Conservation (phyloP, 2,113 vertebrate species). For the Aldabrachelys gigantea region DNA sequence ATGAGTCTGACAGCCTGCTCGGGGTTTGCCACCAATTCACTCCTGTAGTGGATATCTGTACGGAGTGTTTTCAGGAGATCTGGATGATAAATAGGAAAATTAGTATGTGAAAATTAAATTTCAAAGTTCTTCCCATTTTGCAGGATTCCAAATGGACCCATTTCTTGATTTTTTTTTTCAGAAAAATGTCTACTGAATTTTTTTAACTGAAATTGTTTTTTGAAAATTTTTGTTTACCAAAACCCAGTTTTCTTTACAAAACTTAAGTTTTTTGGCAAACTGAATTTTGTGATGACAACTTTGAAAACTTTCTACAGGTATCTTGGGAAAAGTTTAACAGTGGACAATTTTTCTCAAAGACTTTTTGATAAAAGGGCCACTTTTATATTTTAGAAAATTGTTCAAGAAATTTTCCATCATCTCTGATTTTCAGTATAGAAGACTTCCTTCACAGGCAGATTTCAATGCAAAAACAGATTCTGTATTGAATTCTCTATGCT, state of each 20-base stretch:
- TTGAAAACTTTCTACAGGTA: background rate
- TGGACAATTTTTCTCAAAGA: background rate
- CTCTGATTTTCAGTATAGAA: background rate
- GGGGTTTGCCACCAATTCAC: background rate
- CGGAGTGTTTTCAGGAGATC: background rate
- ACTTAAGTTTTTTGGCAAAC: background rate
- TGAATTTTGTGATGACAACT: background rate
- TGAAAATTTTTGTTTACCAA: accelerated
- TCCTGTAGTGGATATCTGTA: background rate
- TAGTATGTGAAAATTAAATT: background rate
- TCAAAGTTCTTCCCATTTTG: background rate
- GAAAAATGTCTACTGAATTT: background rate
- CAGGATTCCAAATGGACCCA: background rate
- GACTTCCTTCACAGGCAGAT: background rate
- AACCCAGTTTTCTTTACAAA: background rate
- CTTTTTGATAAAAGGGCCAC: background rate
- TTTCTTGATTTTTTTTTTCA: background rate
- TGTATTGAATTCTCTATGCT: background rate
- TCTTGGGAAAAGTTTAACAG: background rate
- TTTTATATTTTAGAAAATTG: background rate
- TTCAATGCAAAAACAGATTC: background rate
- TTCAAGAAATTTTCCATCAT: background rate
- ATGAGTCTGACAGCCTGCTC: background rate
- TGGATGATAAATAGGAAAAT: background rate
- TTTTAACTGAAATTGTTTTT: background rate